Conservation (phyloP, 2,797 vertebrate species). For the Capromys pilorides region DNA sequence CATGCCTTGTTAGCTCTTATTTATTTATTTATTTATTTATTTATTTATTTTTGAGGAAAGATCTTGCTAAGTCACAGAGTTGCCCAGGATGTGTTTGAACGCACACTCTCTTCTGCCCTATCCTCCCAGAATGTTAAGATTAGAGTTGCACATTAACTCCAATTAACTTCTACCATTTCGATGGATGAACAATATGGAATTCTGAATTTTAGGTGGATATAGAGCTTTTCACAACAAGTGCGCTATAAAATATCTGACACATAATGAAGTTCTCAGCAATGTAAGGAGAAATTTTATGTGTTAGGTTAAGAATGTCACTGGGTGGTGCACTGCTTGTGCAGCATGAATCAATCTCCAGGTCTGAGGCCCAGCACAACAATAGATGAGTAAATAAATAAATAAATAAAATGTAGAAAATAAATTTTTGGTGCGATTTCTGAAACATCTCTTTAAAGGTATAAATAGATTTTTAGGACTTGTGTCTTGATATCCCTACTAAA, state of each 20-base stretch:
- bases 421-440: not conserved
- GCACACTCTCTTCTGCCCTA: not conserved
- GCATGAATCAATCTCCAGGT: not conserved
- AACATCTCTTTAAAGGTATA: not conserved
- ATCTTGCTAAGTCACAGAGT: not conserved
- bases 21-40: not conserved
- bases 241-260: not conserved
- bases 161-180: not conserved
- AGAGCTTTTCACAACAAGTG: not conserved
- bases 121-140: not conserved
- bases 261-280: not conserved
- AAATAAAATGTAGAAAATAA: not conserved
- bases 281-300: not conserved
- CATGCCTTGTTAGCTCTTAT: not conserved
- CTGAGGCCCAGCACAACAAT: not conserved
- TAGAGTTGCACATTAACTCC: not conserved
- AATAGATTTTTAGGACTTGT: not conserved
- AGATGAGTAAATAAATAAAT: not conserved
- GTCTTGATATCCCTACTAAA: not conserved
- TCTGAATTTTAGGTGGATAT: not conserved
- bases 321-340: not conserved
- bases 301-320: not conserved
- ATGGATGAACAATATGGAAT: not conserved
- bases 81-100: not conserved
- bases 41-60: not conserved